These are phyloP conservation scores for Heterodera schachtii DNA, from an alignment of 1,140 invertebrate genomes.

Conservation along the genomic window DNA sequence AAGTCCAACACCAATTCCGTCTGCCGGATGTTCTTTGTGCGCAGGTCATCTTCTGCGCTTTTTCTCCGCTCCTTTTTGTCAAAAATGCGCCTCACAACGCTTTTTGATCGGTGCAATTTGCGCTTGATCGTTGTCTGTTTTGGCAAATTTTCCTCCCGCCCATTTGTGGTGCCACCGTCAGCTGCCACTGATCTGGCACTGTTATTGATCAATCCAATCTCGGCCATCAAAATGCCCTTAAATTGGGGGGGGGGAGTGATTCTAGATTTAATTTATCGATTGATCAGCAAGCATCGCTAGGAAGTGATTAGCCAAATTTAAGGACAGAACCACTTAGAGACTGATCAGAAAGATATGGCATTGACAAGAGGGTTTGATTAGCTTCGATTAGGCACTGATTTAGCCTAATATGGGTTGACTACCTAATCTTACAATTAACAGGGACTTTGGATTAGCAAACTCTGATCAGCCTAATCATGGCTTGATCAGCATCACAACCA, in stretches of 20 bases:
- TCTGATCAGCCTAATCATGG: too few species aligned
- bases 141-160: slow-evolving; percentile 82
- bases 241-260: not conserved
- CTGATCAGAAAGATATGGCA: too few species aligned
- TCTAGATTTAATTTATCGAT: too few species aligned
- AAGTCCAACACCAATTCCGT: slow-evolving; percentile 86
- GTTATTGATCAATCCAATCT: slow-evolving; percentile 74
- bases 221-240: slow-evolving; percentile 87
- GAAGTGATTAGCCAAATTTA: too few species aligned
- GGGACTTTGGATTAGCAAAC: too few species aligned
- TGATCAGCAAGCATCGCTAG: too few species aligned
- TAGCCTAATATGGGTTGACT: too few species aligned
- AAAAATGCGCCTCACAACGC: slow-evolving; percentile 80
- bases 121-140: slow-evolving; percentile 71
- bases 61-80: slow-evolving; percentile 14
- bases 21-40: slow-evolving; percentile 95
- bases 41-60: slow-evolving; percentile 69
- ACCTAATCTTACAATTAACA: too few species aligned
- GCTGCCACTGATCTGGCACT: not conserved
- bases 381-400: too few species aligned
- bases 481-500: too few species aligned
- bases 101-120: slow-evolving; percentile 87
- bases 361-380: too few species aligned
- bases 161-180: not conserved
- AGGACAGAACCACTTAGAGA: too few species aligned